phyloP scores from a whole-genome alignment of 2,888 invertebrate genomes.

The Stenichneumon culpator region DNA sequence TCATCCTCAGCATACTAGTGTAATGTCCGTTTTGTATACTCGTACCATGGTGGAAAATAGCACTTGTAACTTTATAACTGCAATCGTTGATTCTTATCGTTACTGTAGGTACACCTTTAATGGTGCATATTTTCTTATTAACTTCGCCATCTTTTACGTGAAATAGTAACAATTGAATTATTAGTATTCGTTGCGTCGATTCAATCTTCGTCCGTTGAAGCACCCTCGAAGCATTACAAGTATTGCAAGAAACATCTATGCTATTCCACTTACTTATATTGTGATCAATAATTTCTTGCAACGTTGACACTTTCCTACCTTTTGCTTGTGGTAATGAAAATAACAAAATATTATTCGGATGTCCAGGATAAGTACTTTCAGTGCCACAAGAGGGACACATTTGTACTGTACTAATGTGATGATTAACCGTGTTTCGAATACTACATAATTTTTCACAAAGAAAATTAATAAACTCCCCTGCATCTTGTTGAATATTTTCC shows the following conservation, averaged over 20 bases:
- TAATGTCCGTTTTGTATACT: neutral
- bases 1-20: constrained; percentile 17
- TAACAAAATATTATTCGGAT: too few relatives aligned
- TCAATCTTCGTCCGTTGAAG: neutral
- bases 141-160: neutral
- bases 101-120: constrained; percentile 7
- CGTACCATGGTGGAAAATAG: constrained; percentile 12
- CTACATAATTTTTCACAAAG: too few relatives aligned
- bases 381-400: too few relatives aligned
- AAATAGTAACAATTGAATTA: constrained; percentile 4
- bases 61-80: too few relatives aligned
- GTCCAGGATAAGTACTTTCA: neutral
- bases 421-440: too few relatives aligned
- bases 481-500: too few relatives aligned
- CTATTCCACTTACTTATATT: neutral
- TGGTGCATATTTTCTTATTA: neutral
- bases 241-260: neutral
- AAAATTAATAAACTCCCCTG: too few relatives aligned
- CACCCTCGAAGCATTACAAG: neutral
- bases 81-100: too few relatives aligned
- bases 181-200: constrained; percentile 5
- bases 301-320: neutral
- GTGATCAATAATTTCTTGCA: neutral
- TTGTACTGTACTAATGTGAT: too few relatives aligned
- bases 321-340: too few relatives aligned